phyloP scores from a whole-genome alignment of 2,888 invertebrate genomes.

The Leucophenga montana region DNA sequence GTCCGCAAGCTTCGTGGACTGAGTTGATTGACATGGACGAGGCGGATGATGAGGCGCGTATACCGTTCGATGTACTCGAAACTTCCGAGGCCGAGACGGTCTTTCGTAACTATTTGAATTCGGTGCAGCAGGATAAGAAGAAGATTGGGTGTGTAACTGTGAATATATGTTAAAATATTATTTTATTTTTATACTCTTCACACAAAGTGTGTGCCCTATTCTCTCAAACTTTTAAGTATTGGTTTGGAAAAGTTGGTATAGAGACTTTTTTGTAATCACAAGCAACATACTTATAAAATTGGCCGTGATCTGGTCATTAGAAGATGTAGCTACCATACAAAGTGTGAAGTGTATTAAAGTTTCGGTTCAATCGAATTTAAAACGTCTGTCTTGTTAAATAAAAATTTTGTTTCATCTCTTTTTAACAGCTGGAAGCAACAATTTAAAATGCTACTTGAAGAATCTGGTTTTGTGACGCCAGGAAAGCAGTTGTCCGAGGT shows the following conservation, averaged over 20 bases:
- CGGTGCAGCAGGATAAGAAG: constrained; percentile 92
- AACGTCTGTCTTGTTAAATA: too few species aligned
- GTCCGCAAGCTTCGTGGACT: constrained; percentile 85
- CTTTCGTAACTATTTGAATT: constrained; percentile 92
- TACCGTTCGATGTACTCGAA: constrained; percentile 93
- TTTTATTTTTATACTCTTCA: background rate
- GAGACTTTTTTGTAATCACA: too few species aligned
- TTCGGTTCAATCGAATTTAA: too few species aligned
- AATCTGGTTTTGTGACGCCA: constrained; percentile 95
- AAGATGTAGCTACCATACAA: too few species aligned
- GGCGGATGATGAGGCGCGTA: constrained; percentile 80
- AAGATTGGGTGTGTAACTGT: constrained; percentile 85
- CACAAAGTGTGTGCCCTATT: too few species aligned
- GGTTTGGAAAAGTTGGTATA: too few species aligned
- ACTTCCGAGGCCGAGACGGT: constrained; percentile 93
- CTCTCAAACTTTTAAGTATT: too few species aligned
- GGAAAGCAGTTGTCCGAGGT: constrained; percentile 95
- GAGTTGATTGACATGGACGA: constrained; percentile 80
- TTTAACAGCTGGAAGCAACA: constrained; percentile 88
- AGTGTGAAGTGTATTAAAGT: too few species aligned
- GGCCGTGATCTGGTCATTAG: too few species aligned
- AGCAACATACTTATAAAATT: too few species aligned
- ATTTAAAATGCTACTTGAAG: constrained; percentile 93
- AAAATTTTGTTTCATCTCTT: background rate
- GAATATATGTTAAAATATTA: background rate